Percentiles rank a stretch among this genome's conserved stretches.
These are phyloP conservation scores for Glaucomys volans DNA, from an alignment of 2,113 vertebrate species.

Conservation along the genomic window DNA sequence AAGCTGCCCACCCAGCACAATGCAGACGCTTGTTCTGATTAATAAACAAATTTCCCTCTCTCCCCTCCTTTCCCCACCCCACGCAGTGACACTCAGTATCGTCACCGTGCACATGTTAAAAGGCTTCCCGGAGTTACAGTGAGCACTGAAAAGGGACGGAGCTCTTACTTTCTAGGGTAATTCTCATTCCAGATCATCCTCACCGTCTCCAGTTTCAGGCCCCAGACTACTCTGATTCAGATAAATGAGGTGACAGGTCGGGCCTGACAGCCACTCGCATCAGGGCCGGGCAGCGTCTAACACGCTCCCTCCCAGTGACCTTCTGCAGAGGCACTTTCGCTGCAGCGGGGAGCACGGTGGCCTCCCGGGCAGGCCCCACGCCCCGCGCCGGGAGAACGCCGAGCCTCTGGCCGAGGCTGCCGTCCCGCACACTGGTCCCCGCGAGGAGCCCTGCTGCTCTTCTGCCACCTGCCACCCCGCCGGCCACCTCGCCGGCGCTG, in stretches of 20 bases:
- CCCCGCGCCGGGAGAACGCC: neutral
- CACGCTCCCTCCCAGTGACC: slow-evolving; percentile 2
- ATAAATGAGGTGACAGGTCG: neutral
- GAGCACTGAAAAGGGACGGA: neutral
- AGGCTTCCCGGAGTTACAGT: neutral
- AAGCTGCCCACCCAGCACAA: neutral
- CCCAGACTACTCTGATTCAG: neutral
- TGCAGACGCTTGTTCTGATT: neutral
- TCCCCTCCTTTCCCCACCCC: neutral
- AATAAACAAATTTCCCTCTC: neutral
- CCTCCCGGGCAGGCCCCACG: neutral
- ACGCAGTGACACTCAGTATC: neutral
- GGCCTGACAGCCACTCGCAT: neutral
- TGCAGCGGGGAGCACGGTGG: neutral
- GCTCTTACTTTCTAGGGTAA: neutral
- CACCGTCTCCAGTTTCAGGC: neutral
- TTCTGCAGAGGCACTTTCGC: neutral
- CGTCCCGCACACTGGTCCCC: neutral
- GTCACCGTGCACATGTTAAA: neutral
- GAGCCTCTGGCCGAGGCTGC: neutral
- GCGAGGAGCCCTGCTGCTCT: neutral
- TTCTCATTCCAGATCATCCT: neutral
- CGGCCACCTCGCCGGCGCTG: neutral
- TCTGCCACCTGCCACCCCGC: slow-evolving; percentile 14
- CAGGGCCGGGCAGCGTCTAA: neutral